Evolutionary conservation across 2,113 vertebrate genomes (phyloP).

Genomic region (Litocranius walleri): DNA sequence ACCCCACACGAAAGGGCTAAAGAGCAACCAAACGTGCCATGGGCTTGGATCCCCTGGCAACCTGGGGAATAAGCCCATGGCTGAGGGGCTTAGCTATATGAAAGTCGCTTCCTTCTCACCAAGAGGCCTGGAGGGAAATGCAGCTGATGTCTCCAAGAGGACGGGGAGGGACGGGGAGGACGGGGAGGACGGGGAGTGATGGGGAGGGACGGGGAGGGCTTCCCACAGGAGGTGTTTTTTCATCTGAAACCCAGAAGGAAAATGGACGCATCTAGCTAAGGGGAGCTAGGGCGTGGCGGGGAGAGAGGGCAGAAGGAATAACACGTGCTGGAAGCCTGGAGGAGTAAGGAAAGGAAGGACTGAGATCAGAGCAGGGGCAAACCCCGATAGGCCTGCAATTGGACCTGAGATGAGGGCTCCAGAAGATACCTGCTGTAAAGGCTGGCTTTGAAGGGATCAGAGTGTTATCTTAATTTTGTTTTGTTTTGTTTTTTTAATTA

Average conservation of each 20-base stretch:
- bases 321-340: fast-evolving
- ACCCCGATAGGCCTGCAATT: neutral
- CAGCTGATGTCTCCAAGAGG: neutral
- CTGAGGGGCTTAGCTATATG: neutral
- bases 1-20: fast-evolving
- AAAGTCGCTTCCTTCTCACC: neutral
- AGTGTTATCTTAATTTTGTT: neutral
- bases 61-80: neutral
- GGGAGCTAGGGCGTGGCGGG: fast-evolving
- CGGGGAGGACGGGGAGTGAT: no score
- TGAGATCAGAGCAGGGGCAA: fast-evolving
- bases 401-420: neutral
- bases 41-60: neutral
- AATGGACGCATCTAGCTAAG: neutral
- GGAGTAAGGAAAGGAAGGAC: fast-evolving
- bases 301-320: neutral
- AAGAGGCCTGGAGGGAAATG: neutral
- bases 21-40: fast-evolving
- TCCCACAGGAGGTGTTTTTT: neutral
- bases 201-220: neutral
- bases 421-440: fast-evolving
- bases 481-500: neutral
- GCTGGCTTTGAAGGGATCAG: neutral
- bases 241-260: neutral
- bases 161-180: neutral